These are phyloP conservation scores for Diadromus collaris DNA, from an alignment of 2,888 invertebrate genomes.

Conservation along the genomic window DNA sequence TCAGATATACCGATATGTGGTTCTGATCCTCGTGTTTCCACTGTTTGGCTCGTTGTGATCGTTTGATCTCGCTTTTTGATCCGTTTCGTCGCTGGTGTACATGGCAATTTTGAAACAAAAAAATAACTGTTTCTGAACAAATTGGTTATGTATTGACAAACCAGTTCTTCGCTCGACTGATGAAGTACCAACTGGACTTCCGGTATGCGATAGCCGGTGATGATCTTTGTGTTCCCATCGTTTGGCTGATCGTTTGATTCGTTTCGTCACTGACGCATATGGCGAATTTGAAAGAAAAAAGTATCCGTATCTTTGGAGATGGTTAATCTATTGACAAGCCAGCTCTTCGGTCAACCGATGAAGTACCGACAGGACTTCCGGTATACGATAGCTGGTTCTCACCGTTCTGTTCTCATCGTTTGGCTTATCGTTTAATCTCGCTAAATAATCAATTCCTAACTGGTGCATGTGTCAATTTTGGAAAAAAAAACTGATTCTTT, in stretches of 20 bases:
- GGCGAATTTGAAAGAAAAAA: background rate
- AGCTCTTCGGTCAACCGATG: background rate
- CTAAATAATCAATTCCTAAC: too few species aligned
- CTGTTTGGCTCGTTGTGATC: background rate
- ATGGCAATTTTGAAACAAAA: background rate
- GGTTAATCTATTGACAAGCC: background rate
- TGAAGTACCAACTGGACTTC: background rate
- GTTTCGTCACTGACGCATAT: background rate
- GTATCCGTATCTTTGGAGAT: too few species aligned
- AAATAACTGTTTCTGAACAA: too few species aligned
- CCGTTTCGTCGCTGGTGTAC: background rate
- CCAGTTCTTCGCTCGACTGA: background rate
- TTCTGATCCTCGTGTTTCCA: background rate
- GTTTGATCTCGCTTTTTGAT: background rate
- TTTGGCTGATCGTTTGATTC: background rate
- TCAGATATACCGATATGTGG: background rate
- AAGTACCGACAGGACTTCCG: background rate
- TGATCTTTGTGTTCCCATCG: background rate
- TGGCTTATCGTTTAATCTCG: background rate
- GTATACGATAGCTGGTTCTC: background rate
- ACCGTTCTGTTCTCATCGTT: background rate
- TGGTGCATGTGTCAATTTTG: background rate
- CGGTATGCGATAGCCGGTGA: background rate
- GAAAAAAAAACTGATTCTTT: too few species aligned
- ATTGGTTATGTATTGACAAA: background rate